phyloP scores from a whole-genome alignment of 2,888 invertebrate genomes.

The Geophilus truncorum region DNA sequence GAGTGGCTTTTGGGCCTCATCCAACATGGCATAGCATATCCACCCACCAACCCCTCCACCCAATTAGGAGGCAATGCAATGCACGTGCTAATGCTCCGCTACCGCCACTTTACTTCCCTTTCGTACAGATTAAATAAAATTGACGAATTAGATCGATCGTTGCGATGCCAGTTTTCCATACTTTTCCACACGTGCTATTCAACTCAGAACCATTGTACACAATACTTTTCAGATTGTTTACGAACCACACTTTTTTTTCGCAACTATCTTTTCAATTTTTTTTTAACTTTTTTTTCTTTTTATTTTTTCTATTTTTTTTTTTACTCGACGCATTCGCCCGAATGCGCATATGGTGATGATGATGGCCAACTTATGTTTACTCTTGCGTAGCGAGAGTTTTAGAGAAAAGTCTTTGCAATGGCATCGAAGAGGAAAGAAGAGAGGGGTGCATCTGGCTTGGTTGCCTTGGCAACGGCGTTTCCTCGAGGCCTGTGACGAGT shows the following conservation, averaged over 20 bases:
- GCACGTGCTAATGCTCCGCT: conserved; percentile 1
- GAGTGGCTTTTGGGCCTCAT: conserved; percentile 15
- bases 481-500: background rate
- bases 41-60: background rate
- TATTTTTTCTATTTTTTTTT: background rate
- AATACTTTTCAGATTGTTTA: background rate
- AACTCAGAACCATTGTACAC: background rate
- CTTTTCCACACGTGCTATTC: background rate
- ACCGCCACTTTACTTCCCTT: background rate
- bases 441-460: conserved; percentile 14
- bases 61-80: background rate
- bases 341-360: conserved; percentile 27
- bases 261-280: background rate
- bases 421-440: conserved; percentile 22
- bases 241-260: background rate
- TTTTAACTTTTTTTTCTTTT: background rate
- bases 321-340: conserved; percentile 4
- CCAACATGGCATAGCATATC: background rate
- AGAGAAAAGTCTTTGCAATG: conserved; percentile 23
- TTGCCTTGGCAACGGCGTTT: background rate
- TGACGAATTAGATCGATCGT: background rate
- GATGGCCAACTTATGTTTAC: conserved; percentile 25
- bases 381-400: conserved; percentile 25
- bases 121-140: conserved; percentile 13
- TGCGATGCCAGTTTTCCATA: no score